Percentiles rank a stretch among this genome's conserved stretches.
phyloP scores from a whole-genome alignment of 2,113 vertebrate species.

The Hucho hucho region DNA sequence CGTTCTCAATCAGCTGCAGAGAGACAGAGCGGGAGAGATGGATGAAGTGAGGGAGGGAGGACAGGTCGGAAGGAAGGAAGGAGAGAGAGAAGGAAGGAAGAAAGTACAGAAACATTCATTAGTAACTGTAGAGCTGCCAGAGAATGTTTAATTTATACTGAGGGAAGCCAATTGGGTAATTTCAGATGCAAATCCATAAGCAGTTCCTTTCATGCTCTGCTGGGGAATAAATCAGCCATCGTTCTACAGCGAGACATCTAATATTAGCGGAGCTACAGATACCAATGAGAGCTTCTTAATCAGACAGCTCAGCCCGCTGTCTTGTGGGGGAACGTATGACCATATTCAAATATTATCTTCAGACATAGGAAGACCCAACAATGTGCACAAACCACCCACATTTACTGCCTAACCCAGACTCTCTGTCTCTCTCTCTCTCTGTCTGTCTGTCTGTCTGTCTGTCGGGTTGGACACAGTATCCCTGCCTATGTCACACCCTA shows the following conservation, averaged over 20 bases:
- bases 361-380: not conserved
- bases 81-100: not conserved
- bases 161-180: slow-evolving; percentile 21
- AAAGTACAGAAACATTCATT: slow-evolving; percentile 16
- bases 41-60: slow-evolving; percentile 4
- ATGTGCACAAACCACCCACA: not conserved
- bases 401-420: too few species aligned
- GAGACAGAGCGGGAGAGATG: slow-evolving; percentile 13
- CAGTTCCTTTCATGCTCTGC: slow-evolving; percentile 18
- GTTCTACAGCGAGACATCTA: slow-evolving; percentile 3
- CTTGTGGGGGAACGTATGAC: too few species aligned
- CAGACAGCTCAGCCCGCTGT: too few species aligned
- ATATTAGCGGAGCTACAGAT: slow-evolving; percentile 1
- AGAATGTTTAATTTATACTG: slow-evolving; percentile 29
- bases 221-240: slow-evolving; percentile 16
- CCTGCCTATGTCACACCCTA: too few species aligned
- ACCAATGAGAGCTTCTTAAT: not conserved
- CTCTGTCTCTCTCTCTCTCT: too few species aligned
- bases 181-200: slow-evolving; percentile 33
- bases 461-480: too few species aligned
- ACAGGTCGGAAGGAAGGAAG: not conserved
- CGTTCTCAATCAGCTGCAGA: slow-evolving; percentile 71
- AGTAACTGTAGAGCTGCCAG: slow-evolving; percentile 9
- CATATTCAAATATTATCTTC: not conserved
- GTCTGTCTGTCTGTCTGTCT: too few species aligned